These are phyloP conservation scores for Apeltes quadracus DNA, from an alignment of 2,113 vertebrate species.

Conservation along the genomic window DNA sequence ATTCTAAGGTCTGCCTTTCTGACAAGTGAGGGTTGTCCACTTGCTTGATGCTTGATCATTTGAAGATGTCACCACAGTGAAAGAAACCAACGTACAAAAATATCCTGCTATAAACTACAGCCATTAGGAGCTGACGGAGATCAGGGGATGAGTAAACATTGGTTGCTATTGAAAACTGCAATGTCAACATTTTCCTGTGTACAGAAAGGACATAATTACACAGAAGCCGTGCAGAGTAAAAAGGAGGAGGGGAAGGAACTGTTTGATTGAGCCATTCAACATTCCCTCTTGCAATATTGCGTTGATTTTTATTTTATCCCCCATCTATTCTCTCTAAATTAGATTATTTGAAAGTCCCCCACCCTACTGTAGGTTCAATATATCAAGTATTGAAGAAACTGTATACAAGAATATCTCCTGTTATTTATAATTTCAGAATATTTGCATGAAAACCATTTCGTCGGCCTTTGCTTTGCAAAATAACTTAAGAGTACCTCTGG, in stretches of 20 bases:
- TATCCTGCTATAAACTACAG: neutral
- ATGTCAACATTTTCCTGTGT: constrained; percentile 9
- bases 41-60: no score
- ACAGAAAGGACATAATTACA: neutral
- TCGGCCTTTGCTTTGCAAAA: neutral
- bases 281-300: neutral
- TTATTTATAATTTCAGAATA: neutral
- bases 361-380: neutral
- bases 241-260: neutral
- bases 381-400: neutral
- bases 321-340: neutral
- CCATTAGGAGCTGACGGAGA: neutral
- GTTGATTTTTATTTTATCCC: constrained; percentile 5
- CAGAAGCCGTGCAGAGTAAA: neutral
- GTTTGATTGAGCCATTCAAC: neutral
- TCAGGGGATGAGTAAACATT: neutral
- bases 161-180: constrained; percentile 15
- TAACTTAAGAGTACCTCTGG: neutral
- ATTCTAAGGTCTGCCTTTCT: no score
- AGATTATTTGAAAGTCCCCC: neutral
- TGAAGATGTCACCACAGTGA: constrained; percentile 6
- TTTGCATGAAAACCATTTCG: neutral
- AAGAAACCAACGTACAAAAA: neutral
- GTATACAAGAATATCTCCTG: neutral
- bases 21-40: no score